Percentiles rank a stretch among this genome's conserved stretches.
Evolutionary conservation across 2,113 vertebrate species (phyloP).

Genomic region (Perca schrenkii): DNA sequence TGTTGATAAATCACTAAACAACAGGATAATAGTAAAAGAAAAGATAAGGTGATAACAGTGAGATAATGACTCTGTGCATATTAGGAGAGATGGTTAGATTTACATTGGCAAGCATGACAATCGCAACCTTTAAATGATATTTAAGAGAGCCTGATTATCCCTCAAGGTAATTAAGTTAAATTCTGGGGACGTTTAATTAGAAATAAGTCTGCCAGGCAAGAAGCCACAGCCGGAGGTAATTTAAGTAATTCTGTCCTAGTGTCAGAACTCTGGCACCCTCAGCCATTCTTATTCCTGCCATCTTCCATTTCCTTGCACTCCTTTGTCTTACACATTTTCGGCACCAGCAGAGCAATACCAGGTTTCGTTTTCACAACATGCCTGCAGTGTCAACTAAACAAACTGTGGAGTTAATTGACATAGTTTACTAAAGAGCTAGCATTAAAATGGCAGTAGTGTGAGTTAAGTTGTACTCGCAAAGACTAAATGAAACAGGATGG

Average conservation of each 20-base stretch:
- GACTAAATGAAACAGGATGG: not conserved
- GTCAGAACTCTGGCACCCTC: slow-evolving; percentile 27
- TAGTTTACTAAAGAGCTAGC: not conserved
- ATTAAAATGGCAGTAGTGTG: not conserved
- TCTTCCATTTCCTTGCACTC: slow-evolving; percentile 37
- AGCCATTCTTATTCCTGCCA: slow-evolving; percentile 30
- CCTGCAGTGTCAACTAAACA: not conserved
- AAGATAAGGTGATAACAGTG: slow-evolving; percentile 34
- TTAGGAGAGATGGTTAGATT: slow-evolving; percentile 61
- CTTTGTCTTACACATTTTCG: slow-evolving; percentile 27
- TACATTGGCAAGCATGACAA: slow-evolving; percentile 69
- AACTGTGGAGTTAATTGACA: not conserved
- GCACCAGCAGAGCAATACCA: slow-evolving; percentile 15
- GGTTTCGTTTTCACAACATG: slow-evolving; percentile 5
- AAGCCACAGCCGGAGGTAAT: slow-evolving; percentile 63
- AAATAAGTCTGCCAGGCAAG: slow-evolving; percentile 78
- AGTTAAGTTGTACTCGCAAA: not conserved
- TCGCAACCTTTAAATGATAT: slow-evolving; percentile 84
- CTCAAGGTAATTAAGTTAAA: slow-evolving; percentile 78
- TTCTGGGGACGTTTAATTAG: slow-evolving; percentile 81
- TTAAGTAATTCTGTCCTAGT: slow-evolving; percentile 53
- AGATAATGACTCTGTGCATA: slow-evolving; percentile 61
- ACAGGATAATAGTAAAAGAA: slow-evolving; percentile 36
- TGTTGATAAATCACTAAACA: slow-evolving; percentile 69
- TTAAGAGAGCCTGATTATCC: slow-evolving; percentile 79